phyloP scores from a whole-genome alignment of 1,140 invertebrate species.

The Nasonia longicornis region DNA sequence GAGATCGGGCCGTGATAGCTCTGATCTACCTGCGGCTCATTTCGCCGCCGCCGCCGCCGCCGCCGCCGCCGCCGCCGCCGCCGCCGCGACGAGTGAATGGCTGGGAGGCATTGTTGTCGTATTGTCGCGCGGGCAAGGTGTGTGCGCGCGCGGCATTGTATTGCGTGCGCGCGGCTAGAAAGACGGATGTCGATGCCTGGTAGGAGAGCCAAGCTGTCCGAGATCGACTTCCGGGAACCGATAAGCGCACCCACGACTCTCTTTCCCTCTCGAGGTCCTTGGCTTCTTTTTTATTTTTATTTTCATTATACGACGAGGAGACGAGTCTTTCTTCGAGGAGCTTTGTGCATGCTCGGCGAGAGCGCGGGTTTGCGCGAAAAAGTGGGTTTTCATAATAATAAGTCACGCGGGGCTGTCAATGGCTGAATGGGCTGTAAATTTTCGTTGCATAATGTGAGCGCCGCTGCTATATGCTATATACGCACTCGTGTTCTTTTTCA shows the following conservation, averaged over 20 bases:
- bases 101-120: conserved; percentile 1
- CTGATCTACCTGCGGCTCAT: background rate
- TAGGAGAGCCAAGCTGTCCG: background rate
- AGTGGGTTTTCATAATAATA: conserved; percentile 18
- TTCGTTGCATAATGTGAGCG: conserved; percentile 7
- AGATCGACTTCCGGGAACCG: conserved; percentile 32
- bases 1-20: background rate
- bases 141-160: background rate
- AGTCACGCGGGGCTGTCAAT: conserved; percentile 4
- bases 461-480: background rate
- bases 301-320: background rate
- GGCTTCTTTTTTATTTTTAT: conserved; percentile 25
- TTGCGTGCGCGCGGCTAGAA: background rate
- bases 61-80: too few species aligned
- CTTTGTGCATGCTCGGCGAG: background rate
- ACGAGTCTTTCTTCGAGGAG: too few species aligned
- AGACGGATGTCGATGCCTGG: conserved; percentile 17
- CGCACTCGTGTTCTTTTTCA: background rate
- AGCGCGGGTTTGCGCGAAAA: background rate
- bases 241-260: conserved; percentile 17
- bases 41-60: background rate
- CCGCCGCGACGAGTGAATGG: background rate
- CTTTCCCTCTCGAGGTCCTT: background rate
- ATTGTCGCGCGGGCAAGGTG: conserved; percentile 10
- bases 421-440: background rate